These are phyloP conservation scores for Alectoris magna DNA, from an alignment of 2,797 vertebrate species.

Conservation along the genomic window DNA sequence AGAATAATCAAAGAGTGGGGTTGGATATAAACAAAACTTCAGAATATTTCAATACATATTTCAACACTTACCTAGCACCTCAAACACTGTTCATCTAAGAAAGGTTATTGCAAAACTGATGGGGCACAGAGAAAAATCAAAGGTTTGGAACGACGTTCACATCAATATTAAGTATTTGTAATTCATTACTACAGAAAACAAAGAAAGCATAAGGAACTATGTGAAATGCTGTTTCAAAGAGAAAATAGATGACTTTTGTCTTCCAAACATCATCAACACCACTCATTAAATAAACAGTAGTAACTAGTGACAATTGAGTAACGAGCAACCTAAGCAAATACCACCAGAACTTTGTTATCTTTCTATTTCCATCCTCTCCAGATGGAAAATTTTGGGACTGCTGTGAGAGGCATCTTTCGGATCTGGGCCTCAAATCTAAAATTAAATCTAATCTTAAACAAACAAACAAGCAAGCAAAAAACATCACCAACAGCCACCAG, in stretches of 20 bases:
- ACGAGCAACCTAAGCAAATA: background rate
- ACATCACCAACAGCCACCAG: background rate
- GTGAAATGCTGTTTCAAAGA: background rate
- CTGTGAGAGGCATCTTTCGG: background rate
- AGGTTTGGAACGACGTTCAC: background rate
- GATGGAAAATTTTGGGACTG: background rate
- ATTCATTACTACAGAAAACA: background rate
- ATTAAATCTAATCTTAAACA: conserved; percentile 33
- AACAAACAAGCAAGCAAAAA: conserved; percentile 6
- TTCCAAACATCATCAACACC: background rate
- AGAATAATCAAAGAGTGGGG: background rate
- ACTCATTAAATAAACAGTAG: background rate
- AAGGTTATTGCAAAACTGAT: background rate
- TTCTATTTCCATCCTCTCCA: background rate
- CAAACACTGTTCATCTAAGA: background rate
- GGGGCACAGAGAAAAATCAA: background rate
- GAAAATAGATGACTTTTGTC: background rate
- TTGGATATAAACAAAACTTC: background rate
- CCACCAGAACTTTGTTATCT: background rate
- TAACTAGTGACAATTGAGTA: background rate
- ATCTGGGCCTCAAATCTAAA: conserved; percentile 38
- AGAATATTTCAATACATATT: background rate
- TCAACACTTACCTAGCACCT: background rate
- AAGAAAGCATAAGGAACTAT: background rate
- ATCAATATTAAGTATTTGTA: background rate